A percentile compares a stretch with the other conserved stretches of the same genome.
These are phyloP conservation scores for Omphaloscelis lunosa DNA, from an alignment of 2,888 invertebrate genomes.

Conservation along the genomic window DNA sequence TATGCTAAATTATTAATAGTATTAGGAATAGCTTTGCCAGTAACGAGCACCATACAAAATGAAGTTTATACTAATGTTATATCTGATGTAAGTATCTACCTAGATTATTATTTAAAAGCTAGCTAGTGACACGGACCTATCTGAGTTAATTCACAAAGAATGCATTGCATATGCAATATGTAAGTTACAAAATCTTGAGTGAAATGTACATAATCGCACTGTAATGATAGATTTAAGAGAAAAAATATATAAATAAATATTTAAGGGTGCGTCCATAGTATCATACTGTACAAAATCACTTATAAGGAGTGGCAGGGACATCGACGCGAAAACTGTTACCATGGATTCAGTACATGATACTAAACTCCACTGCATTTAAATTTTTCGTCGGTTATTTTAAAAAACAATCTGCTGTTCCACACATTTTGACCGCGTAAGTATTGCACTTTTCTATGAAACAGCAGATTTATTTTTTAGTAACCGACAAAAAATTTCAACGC, in stretches of 20 bases:
- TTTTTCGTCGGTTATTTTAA: too few relatives aligned
- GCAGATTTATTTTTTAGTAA: too few relatives aligned
- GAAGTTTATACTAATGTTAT: constrained; percentile 86
- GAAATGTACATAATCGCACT: not conserved
- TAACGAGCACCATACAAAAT: constrained; percentile 92
- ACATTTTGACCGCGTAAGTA: too few relatives aligned
- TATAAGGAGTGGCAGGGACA: too few relatives aligned
- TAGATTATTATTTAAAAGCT: not conserved
- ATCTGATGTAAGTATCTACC: constrained; percentile 83
- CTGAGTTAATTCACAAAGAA: not conserved
- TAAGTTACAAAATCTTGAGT: not conserved
- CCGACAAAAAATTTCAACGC: too few relatives aligned
- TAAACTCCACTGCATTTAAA: too few relatives aligned
- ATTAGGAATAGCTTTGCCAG: constrained; percentile 91
- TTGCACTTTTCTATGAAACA: too few relatives aligned
- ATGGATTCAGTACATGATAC: too few relatives aligned
- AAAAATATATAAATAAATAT: too few relatives aligned
- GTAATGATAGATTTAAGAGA: not conserved
- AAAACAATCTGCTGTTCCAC: too few relatives aligned
- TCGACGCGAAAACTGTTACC: too few relatives aligned
- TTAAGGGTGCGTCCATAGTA: not conserved
- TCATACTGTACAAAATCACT: not conserved
- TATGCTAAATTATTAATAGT: constrained; percentile 92
- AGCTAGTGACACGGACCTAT: not conserved
- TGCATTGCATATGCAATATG: not conserved